These are phyloP conservation scores for Apomyelois bistriatella DNA, from an alignment of 2,888 invertebrate species.

Conservation along the genomic window DNA sequence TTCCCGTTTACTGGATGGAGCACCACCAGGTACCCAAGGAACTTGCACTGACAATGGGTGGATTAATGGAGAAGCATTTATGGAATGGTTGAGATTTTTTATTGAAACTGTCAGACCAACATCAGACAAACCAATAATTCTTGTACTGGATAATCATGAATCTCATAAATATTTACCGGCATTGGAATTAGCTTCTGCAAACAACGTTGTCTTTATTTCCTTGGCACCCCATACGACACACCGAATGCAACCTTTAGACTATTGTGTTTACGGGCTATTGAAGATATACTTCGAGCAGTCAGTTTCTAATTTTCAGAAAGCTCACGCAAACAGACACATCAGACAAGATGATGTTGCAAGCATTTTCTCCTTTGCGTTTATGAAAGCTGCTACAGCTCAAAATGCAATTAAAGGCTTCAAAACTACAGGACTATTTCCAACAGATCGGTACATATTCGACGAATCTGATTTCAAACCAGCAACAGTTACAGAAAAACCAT, in stretches of 20 bases:
- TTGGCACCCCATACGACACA: background rate
- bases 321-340: too few species aligned
- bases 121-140: background rate
- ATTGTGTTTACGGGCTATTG: too few species aligned
- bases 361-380: too few species aligned
- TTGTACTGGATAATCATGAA: background rate
- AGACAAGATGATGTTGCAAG: too few species aligned
- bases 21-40: constrained; percentile 24
- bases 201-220: background rate
- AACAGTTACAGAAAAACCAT: background rate
- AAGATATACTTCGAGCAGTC: too few species aligned
- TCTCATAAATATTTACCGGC: background rate
- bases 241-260: background rate
- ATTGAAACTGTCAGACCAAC: background rate
- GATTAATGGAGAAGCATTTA: constrained; percentile 23
- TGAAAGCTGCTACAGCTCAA: background rate
- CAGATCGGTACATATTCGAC: constrained; percentile 4
- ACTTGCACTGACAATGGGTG: constrained; percentile 24
- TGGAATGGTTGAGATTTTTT: constrained; percentile 21
- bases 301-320: too few species aligned
- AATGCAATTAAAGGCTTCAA: constrained; percentile 7
- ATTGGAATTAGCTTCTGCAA: background rate
- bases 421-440: background rate
- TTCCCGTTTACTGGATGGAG: constrained; percentile 26
- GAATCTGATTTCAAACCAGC: constrained; percentile 5